Conservation (phyloP, 2,113 vertebrate species). For the Daubentonia madagascariensis region DNA sequence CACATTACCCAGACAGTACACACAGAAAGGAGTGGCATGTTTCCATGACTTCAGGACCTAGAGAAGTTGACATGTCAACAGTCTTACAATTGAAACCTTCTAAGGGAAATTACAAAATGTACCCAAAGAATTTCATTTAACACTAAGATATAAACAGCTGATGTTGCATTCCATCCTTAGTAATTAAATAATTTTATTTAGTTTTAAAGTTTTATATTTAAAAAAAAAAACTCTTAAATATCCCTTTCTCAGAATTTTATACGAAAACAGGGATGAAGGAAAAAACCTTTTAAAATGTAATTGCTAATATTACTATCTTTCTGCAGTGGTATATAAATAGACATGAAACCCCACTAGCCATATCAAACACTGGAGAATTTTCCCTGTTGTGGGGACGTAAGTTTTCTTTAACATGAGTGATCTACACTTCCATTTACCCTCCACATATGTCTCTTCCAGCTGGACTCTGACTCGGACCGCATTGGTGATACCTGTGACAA, state of each 20-base stretch:
- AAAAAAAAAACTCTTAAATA: neutral
- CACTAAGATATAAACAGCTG: slow-evolving; percentile 20
- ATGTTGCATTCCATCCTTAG: neutral
- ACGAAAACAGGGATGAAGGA: neutral
- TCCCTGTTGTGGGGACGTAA: neutral
- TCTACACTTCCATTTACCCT: neutral
- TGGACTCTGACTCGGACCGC: slow-evolving; percentile 96
- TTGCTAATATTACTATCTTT: neutral
- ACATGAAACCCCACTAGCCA: neutral
- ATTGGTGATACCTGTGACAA: slow-evolving; percentile 96
- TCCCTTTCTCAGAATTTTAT: neutral
- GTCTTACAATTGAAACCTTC: neutral
- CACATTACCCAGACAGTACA: neutral
- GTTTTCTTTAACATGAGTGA: neutral
- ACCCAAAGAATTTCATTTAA: neutral
- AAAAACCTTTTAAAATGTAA: neutral
- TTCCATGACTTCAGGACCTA: neutral
- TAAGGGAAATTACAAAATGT: neutral
- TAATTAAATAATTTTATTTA: neutral
- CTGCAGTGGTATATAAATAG: neutral
- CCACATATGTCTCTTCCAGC: slow-evolving; percentile 77
- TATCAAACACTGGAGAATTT: neutral
- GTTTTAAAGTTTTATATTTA: neutral
- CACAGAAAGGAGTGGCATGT: neutral
- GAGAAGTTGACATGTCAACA: neutral